Conservation (phyloP, 2,888 invertebrate species). For the Perizoma affinitatum region DNA sequence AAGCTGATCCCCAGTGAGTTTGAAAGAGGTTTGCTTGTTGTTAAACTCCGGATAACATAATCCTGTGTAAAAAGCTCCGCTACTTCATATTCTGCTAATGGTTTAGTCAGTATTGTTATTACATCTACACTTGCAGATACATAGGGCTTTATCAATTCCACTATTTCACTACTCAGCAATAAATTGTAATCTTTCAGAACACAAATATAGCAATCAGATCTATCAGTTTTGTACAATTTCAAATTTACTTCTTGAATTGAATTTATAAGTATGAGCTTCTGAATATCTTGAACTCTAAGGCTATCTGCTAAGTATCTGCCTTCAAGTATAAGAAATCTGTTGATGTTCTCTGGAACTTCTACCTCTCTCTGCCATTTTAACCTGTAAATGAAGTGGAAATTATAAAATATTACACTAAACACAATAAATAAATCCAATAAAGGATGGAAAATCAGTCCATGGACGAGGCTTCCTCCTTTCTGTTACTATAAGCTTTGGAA, state of each 20-base stretch:
- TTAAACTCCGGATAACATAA: conserved; percentile 61
- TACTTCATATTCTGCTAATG: conserved; percentile 69
- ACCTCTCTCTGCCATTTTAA: conserved; percentile 55
- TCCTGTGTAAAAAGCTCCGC: conserved; percentile 44
- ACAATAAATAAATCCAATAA: too few species aligned
- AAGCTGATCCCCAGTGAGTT: conserved; percentile 45
- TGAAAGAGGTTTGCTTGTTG: conserved; percentile 45
- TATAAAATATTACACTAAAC: not conserved
- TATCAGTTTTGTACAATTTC: conserved; percentile 56
- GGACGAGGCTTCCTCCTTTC: too few species aligned
- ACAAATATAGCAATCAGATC: conserved; percentile 59
- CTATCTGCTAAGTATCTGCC: conserved; percentile 68
- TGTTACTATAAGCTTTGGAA: too few species aligned
- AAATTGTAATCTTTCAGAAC: conserved; percentile 67
- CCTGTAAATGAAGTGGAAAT: conserved; percentile 51
- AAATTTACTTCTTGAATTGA: conserved; percentile 59
- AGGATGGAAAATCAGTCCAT: too few species aligned
- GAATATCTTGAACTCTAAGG: conserved; percentile 48
- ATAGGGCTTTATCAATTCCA: conserved; percentile 61
- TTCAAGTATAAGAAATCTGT: conserved; percentile 68
- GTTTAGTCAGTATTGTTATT: conserved; percentile 63
- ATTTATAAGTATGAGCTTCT: conserved; percentile 55
- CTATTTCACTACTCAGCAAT: conserved; percentile 66
- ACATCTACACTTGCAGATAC: conserved; percentile 58
- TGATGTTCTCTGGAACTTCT: conserved; percentile 49